Evolutionary conservation across 2,888 invertebrate species (phyloP), one percentile per base, ranked within the genome.

Genomic region (Lasioglossum oenotherae): DNA sequence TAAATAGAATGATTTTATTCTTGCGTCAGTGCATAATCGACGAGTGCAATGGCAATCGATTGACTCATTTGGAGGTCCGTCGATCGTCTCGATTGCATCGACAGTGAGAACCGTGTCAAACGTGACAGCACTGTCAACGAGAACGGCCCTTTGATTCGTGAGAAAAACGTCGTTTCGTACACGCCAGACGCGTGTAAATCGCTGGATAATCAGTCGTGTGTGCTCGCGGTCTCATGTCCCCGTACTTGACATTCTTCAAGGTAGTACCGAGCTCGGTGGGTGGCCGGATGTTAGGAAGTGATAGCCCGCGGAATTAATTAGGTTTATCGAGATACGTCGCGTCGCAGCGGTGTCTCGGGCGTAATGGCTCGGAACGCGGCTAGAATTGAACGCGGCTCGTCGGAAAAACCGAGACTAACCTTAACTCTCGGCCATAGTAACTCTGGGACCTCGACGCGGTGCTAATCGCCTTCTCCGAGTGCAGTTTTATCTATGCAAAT

Each of bases 101-200:
- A 77, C 44, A 53, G 82, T 80, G 78, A 79, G 84, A 86, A 89
- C 69, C 82, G 82, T 88, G 88, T 90, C 88, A 84, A 89, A 91
- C 92, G 90, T 92, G 91, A 90, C 82, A 72, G 31, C 69, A 87
- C 87, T 85, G 12, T 78, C n/a, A 84, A 87, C 86, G 72, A 19
- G 44, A 35, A 77, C 64, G 82, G 77, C 53, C 46, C 74, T 81
- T 85, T 87, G 81, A 89, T 87, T 87, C 91, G 92, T 88, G 88
- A 89, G 90, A 92, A 88, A 91, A 92, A 73, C 77, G 78, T 86
- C 84, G 74, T 80, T 82, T 79, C 76, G 82, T 49, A 83, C 84
- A 83, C 87, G 86, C 84, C 4, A n/a, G n/a, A 23, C 73, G 84
- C 81, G 44, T 89, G 82, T 89, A 90, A 90, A 90, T 91, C 71